Evolutionary conservation across 1,140 invertebrate genomes (phyloP), one percentile per base, ranked within the genome.

Genomic region (Drosophila lacteicornis): DNA sequence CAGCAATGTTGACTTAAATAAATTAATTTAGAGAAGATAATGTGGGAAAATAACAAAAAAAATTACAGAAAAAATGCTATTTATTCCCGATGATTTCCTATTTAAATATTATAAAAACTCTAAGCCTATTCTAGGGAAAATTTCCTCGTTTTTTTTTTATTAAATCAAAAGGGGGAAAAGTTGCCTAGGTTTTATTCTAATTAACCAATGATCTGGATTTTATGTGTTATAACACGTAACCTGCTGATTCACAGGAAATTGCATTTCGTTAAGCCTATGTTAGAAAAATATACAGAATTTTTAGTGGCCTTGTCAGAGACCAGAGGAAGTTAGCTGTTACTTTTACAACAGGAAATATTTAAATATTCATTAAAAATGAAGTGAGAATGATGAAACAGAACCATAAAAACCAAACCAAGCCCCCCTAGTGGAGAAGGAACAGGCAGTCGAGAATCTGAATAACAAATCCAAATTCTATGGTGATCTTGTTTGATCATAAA

Each of bases 281-380:
- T 12, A 30, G 46, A 55, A 45, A 30, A 27, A 17, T 33, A n/a
- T 45, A 22, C 30, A n/a, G 36, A 56, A 56, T 33, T 40, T 70
- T 46, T 40, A 8, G 62, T 27, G 13, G 22, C 1, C 13, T 22
- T 42, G 22, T 53, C 17, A 33, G 19, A 30, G 40, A n/a, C 12
- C 6, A 70, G 33, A 49, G 63, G 63, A 70, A 46, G 63, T 7
- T n/a, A 51, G 19, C 22, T 46, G 40, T 53, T 68, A 40, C 42
- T 69, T 65, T 69, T 46, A 55, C 49, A 68, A 68, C 49, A 33
- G 67, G 65, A 56, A 68, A 40, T 38, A 56, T 70, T 70, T 56
- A 46, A 68, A 56, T 55, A 56, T 70, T 68, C 62, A 46, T 53
- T 27, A 56, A 45, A 45, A 70, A 70, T 30, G 62, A 70, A 68